Percentiles rank a stretch among this genome's conserved stretches.
Evolutionary conservation across 2,113 vertebrate genomes (phyloP).

Genomic region (Zosterops hypoxanthus): DNA sequence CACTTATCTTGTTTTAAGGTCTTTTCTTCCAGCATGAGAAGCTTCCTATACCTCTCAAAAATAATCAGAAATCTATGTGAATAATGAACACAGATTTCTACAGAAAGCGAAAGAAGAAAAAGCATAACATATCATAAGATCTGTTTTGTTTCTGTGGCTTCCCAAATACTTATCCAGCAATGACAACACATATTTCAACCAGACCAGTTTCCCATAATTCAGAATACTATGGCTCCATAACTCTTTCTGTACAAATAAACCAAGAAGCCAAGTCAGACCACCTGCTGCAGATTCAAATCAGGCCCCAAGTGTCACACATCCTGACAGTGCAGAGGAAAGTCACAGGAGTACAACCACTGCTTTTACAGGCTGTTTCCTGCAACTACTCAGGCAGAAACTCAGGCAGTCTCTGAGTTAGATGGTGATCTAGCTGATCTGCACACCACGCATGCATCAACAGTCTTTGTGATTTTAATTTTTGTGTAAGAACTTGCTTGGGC

Average conservation of each 20-base stretch:
- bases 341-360: background rate
- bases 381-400: background rate
- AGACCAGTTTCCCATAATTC: background rate
- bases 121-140: background rate
- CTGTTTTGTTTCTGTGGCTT: background rate
- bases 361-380: background rate
- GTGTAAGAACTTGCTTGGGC: fast-evolving
- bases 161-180: background rate
- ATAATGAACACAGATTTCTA: background rate
- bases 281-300: background rate
- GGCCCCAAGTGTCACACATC: background rate
- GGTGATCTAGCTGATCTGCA: background rate
- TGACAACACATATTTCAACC: background rate
- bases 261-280: background rate
- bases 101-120: background rate
- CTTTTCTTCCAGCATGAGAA: background rate
- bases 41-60: background rate
- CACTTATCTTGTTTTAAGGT: background rate
- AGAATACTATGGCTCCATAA: background rate
- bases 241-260: background rate
- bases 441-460: no score
- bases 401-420: background rate
- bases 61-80: background rate
- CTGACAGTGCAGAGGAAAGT: background rate
- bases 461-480: background rate